phyloP scores from a whole-genome alignment of 2,797 vertebrate genomes.

The Miichthys miiuy region DNA sequence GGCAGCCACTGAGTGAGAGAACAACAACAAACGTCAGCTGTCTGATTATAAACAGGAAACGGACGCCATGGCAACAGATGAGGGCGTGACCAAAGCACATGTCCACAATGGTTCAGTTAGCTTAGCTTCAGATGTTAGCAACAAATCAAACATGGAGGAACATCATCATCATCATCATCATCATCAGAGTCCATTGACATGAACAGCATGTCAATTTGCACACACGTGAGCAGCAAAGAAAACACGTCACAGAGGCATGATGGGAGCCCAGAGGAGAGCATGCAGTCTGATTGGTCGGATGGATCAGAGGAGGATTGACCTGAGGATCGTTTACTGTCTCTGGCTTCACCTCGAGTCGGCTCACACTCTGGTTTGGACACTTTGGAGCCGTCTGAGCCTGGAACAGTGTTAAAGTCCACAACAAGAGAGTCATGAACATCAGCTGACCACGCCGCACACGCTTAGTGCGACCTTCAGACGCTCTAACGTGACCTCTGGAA shows the following conservation, averaged over 20 bases:
- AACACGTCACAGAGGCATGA: conserved; percentile 19
- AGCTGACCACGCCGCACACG: no score
- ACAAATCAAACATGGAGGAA: conserved; percentile 37
- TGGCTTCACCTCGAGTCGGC: conserved; percentile 87
- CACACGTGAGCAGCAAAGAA: conserved; percentile 28
- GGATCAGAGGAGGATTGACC: conserved; percentile 76
- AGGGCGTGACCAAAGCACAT: conserved; percentile 23
- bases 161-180: no score
- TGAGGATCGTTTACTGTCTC: conserved; percentile 86
- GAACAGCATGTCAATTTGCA: conserved; percentile 58
- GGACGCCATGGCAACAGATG: conserved; percentile 4
- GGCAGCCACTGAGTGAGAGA: conserved; percentile 7
- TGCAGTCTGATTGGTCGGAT: conserved; percentile 58
- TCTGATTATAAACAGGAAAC: no score
- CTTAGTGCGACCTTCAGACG: conserved; percentile 31
- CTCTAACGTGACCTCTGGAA: conserved; percentile 41
- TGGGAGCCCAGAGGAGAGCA: conserved; percentile 37
- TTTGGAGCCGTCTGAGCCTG: conserved; percentile 88
- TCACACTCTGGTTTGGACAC: conserved; percentile 88
- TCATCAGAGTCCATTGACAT: conserved; percentile 38
- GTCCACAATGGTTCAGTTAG: conserved; percentile 2
- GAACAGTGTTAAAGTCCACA: conserved; percentile 49
- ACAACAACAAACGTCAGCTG: accelerated
- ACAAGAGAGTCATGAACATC: not conserved
- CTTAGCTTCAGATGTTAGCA: no score